Evolutionary conservation across 1,140 invertebrate genomes (phyloP).

Genomic region (Conus ventricosus): DNA sequence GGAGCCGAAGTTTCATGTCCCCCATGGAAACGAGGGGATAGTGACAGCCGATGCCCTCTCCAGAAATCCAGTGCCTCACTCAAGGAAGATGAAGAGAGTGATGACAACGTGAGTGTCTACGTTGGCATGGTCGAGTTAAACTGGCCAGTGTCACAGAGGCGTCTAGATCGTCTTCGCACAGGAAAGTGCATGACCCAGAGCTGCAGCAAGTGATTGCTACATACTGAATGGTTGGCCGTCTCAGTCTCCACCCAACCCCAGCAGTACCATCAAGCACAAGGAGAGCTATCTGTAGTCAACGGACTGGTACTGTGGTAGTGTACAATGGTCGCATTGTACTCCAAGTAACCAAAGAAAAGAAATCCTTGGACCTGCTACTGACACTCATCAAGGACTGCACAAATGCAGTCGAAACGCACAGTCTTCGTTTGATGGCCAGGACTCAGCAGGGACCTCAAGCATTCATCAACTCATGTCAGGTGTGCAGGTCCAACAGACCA

Average conservation of each 20-base stretch:
- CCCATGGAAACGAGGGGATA: slow-evolving; percentile 44
- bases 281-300: neutral
- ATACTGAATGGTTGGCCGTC: slow-evolving; percentile 29
- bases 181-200: slow-evolving; percentile 7
- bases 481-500: neutral
- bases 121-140: neutral
- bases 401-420: neutral
- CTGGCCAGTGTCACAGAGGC: neutral
- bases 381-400: neutral
- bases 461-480: neutral
- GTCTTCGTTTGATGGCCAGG: slow-evolving; percentile 1
- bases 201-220: slow-evolving; percentile 9
- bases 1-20: slow-evolving; percentile 36
- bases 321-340: slow-evolving; percentile 39
- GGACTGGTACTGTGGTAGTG: neutral
- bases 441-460: neutral
- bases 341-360: slow-evolving; percentile 29
- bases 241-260: neutral
- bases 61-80: slow-evolving; percentile 28
- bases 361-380: neutral
- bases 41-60: slow-evolving; percentile 48
- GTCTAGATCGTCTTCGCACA: neutral
- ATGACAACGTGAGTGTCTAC: neutral
- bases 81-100: neutral
- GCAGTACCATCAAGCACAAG: neutral